Base-by-base conservation (phyloP, 2,113 vertebrate genomes). In the Malurus cyaneus region DNA sequence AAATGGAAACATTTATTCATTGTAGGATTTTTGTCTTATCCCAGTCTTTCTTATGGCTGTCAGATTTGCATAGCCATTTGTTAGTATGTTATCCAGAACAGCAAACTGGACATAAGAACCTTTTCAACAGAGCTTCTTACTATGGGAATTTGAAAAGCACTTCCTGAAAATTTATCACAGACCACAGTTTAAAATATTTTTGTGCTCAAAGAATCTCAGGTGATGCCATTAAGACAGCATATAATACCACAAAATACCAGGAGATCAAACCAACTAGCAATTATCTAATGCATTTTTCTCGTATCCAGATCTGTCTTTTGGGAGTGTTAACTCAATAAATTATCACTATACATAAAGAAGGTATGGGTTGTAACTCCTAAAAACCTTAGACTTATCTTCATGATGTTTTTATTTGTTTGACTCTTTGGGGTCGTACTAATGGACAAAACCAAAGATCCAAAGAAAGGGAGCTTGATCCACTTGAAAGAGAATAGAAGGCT, bases 271-370 rank as follows among this genome's bases (percentile, higher is more conserved):
- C 73, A 60, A 94, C 88, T 44, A 96, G 91, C 96, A 98, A 97
- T 98, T 98, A 97, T 86, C 24, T 76, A 87, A 97, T 97, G 82
- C 81, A 59, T 97, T 97, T 98, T 97, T 97, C 96, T 96, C 94
- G 49, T 96, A 88, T 92, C 66, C 89, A 90, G 54, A 97, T 97
- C 97, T 97, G 97, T 59, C 97, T 98, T 97, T 94, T 86, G 97
- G 97, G 97, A 98, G 96, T 96, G 95, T 94, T 98, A 98, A 94
- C 92, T 96, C 94, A 87, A 95, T 96, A 98, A 97, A 96, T 96
- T 93, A 95, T 97, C 96, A 64, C 94, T 86, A 64, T 95, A 97
- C 97, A 96, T 98, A 97, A 97, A 96, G 95, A 97, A 96, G 97
- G 69, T 79, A 88, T 78, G 70, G 85, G 80, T 95, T 94, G 83